phyloP scores from a whole-genome alignment of 2,113 vertebrate species.

The Cyphomyrus discorhynchus region DNA sequence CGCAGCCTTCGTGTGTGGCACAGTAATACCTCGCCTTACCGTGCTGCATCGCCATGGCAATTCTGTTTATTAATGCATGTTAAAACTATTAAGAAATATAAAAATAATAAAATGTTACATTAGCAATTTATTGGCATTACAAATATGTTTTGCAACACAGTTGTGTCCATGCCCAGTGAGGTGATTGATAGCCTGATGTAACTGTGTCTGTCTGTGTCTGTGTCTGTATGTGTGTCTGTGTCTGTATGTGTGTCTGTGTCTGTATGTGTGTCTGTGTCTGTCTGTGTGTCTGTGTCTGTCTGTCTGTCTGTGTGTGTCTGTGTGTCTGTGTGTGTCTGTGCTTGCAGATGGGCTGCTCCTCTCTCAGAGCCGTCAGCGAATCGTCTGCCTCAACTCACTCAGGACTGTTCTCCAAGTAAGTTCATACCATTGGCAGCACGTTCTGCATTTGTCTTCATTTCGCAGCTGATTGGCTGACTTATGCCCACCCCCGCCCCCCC shows the following conservation, averaged over 20 bases:
- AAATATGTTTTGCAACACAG: not conserved
- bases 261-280: not conserved
- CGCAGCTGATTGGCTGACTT: not conserved
- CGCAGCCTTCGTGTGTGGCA: not conserved
- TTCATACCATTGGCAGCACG: not conserved
- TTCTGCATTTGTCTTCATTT: not conserved
- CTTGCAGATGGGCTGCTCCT: conserved; percentile 82
- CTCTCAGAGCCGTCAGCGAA: conserved; percentile 94
- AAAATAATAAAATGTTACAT: not conserved
- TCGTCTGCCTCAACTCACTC: conserved; percentile 81
- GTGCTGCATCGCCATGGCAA: not conserved
- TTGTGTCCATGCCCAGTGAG: not conserved
- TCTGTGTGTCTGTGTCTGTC: not conserved
- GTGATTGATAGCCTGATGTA: not conserved
- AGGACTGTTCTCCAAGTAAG: conserved; percentile 76
- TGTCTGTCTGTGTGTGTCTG: not conserved
- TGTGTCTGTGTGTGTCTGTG: not conserved
- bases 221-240: not conserved
- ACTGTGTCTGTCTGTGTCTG: not conserved
- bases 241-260: not conserved
- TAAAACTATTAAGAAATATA: not conserved
- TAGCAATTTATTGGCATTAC: not conserved
- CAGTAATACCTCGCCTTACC: not conserved
- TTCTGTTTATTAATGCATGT: not conserved
- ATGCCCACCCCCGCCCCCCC: conserved; percentile 23